phyloP scores from a whole-genome alignment of 2,797 vertebrate species.

The Austrolebias charrua region DNA sequence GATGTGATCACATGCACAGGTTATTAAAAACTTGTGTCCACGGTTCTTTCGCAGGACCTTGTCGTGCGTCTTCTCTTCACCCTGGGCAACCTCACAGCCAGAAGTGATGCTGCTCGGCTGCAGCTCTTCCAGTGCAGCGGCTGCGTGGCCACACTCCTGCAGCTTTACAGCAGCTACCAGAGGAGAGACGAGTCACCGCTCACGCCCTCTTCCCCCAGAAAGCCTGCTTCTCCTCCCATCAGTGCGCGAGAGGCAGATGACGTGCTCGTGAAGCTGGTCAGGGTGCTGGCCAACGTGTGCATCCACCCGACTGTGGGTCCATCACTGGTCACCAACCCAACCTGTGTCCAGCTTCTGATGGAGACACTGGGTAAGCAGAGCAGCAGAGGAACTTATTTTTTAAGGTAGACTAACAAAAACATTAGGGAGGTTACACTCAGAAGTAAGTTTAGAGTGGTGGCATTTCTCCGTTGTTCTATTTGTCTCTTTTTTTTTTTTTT shows the following conservation, averaged over 20 bases:
- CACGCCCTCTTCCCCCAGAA: constrained; percentile 7
- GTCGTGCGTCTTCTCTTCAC: constrained; percentile 90
- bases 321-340: constrained; percentile 73
- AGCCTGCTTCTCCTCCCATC: neutral
- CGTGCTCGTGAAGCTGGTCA: constrained; percentile 90
- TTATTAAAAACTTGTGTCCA: neutral
- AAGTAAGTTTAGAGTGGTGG: too few relatives aligned
- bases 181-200: constrained; percentile 45
- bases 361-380: constrained; percentile 83
- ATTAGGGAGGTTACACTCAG: too few relatives aligned
- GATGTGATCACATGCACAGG: neutral
- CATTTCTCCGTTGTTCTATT: too few relatives aligned
- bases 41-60: constrained; percentile 81
- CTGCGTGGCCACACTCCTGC: constrained; percentile 79
- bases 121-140: constrained; percentile 79
- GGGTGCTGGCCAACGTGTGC: constrained; percentile 90
- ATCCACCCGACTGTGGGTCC: constrained; percentile 83
- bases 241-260: constrained; percentile 78
- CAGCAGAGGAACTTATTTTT: constrained; percentile 1
- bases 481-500: too few relatives aligned
- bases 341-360: constrained; percentile 81
- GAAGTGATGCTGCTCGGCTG: constrained; percentile 80
- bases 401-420: neutral
- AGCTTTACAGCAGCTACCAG: constrained; percentile 82
- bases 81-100: constrained; percentile 91